Base-by-base conservation (phyloP, 2,113 vertebrate genomes). In the Oplegnathus fasciatus region DNA sequence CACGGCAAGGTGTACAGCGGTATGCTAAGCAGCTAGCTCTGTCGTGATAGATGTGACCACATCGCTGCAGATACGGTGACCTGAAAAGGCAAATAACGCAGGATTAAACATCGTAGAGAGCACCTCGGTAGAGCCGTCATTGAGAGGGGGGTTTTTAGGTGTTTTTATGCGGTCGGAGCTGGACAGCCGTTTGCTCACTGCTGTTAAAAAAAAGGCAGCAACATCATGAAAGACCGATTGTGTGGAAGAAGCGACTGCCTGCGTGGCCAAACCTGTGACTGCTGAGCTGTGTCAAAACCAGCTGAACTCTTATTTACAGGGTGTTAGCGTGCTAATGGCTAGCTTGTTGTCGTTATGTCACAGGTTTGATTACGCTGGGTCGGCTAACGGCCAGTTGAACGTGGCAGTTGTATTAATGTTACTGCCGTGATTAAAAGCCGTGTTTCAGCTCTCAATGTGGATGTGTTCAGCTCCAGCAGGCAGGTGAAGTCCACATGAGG, bases 181-280 rank as follows among this genome's bases (percentile, higher is more conserved):
- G 32, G 26, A 4, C 58, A 58, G 32, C 9, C 24, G 61, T 78
- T 60, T 65, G 9, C 65, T 69, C 50, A 14, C 40, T 40, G 64
- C 37, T 71, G 74, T 66, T 69, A 48, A 46, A 34, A 58, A 66
- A 72, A 22, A 14, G 17, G 28, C 22, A 54, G 72, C 46, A 26
- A 17, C 55, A 64, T 57, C 44, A 90, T 94, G 80, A 95, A 94
- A 93, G 93, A 82, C 2, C 62, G 90, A 90, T 90, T 94, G 93
- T 94, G 65, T 70, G 46, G 48, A 32, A 34, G 74, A 58, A 65
- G 9, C 14, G 20, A 10, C 5, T 90, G 92, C 87, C 80, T 93
- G 92, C 90, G 91, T 92, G 92, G 90, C 90, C 68, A 57, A 34
- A 77, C 50, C 58, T 42, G 64, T 20, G 40, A 37, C 11, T 42